Evolutionary conservation across 2,113 vertebrate species (phyloP).

Genomic region (Hystrix brachyura): DNA sequence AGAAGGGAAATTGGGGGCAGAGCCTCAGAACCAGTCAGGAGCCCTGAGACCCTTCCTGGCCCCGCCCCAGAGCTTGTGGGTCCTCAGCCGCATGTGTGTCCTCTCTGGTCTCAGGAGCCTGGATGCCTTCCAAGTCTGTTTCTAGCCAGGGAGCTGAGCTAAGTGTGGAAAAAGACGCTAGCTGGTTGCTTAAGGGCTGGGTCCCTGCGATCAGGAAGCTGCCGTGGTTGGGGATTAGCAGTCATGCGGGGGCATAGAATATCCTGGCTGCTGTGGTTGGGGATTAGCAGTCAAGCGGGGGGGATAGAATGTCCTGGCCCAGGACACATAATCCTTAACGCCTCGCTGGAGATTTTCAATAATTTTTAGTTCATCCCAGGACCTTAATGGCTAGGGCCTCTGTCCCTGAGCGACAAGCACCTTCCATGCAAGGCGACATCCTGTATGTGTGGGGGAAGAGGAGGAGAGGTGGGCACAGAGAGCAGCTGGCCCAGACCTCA

Average conservation of each 20-base stretch:
- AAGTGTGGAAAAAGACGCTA: neutral
- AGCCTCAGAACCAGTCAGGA: neutral
- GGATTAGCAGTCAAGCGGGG: neutral
- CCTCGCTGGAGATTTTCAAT: conserved; percentile 75
- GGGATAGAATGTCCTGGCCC: neutral
- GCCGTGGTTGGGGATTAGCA: conserved; percentile 16
- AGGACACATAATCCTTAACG: conserved; percentile 67
- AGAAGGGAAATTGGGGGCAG: neutral
- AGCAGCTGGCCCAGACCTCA: neutral
- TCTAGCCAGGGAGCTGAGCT: neutral
- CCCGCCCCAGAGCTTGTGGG: neutral
- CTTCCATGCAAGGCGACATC: neutral
- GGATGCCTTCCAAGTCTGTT: neutral
- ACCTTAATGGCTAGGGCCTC: neutral
- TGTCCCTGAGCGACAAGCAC: conserved; percentile 40
- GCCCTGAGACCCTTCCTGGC: neutral
- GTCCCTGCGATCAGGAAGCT: conserved; percentile 61
- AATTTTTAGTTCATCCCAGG: conserved; percentile 22
- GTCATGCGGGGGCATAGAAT: neutral
- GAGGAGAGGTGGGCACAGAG: neutral
- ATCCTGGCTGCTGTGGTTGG: neutral
- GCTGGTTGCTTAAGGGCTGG: neutral
- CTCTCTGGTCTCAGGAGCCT: neutral
- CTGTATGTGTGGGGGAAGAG: neutral
- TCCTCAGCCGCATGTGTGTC: fast-evolving